Evolutionary conservation across 2,797 vertebrate species (phyloP).

Genomic region (Alcedo quadribrachys): DNA sequence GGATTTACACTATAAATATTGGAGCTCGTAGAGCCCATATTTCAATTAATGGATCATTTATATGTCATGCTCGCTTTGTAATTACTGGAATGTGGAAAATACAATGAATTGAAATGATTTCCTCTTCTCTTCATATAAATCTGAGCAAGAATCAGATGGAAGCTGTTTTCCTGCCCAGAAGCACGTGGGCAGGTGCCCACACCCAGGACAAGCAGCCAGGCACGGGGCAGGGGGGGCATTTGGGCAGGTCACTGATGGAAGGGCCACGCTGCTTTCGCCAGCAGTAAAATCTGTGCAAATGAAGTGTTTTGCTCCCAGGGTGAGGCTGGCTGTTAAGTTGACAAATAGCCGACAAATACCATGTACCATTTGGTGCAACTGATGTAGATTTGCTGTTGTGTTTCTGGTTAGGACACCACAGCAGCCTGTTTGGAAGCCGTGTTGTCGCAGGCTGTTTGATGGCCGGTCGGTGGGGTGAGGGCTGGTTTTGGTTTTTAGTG

Average conservation of each 20-base stretch:
- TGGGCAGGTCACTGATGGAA: neutral
- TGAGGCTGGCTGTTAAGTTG: neutral
- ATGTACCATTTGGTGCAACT: neutral
- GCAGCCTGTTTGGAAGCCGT: neutral
- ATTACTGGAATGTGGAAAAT: conserved; percentile 79
- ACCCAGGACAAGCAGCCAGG: accelerated
- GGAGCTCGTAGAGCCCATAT: conserved; percentile 73
- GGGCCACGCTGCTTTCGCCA: accelerated
- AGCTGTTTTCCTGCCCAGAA: neutral
- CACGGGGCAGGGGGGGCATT: neutral
- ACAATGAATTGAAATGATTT: conserved; percentile 67
- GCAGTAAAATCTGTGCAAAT: neutral
- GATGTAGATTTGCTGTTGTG: neutral
- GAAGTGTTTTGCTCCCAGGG: neutral
- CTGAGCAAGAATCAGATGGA: conserved; percentile 19
- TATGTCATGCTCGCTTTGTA: conserved; percentile 79
- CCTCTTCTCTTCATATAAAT: conserved; percentile 56
- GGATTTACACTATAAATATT: conserved; percentile 81
- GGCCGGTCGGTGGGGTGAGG: neutral
- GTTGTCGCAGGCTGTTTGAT: neutral
- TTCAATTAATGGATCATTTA: conserved; percentile 83
- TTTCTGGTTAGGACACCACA: neutral
- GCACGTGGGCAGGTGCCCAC: neutral
- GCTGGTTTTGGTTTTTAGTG: neutral
- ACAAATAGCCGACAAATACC: neutral